phyloP scores from a whole-genome alignment of 2,888 invertebrate species.

The Melieria picta region DNA sequence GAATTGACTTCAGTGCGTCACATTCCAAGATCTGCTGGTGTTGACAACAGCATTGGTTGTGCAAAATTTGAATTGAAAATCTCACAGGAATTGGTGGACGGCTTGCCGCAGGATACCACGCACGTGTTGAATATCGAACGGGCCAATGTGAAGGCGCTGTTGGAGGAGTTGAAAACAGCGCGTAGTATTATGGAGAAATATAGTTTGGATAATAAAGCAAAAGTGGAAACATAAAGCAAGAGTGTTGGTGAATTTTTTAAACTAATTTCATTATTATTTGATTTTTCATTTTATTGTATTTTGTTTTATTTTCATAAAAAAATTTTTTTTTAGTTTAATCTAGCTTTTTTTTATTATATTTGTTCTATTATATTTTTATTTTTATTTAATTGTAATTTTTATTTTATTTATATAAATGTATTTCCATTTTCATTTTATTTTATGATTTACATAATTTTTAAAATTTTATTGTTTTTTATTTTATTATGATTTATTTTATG shows the following conservation, averaged over 20 bases:
- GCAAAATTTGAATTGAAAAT: conserved; percentile 61
- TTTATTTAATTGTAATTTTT: too few species aligned
- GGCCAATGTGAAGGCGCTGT: conserved; percentile 56
- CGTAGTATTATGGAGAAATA: conserved; percentile 56
- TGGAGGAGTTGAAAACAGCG: conserved; percentile 61
- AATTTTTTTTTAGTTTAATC: too few species aligned
- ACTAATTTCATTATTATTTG: too few species aligned
- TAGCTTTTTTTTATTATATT: too few species aligned
- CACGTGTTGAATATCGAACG: conserved; percentile 62
- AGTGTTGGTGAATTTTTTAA: background rate
- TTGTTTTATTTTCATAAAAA: too few species aligned
- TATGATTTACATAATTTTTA: too few species aligned
- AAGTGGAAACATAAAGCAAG: conserved; percentile 1
- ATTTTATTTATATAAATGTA: too few species aligned
- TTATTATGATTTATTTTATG: too few species aligned
- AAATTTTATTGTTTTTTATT: too few species aligned
- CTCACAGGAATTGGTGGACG: conserved; percentile 60
- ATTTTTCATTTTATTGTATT: too few species aligned
- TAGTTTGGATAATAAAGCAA: conserved; percentile 7
- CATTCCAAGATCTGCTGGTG: conserved; percentile 46
- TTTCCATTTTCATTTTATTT: too few species aligned
- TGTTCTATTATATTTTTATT: too few species aligned
- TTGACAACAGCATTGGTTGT: conserved; percentile 55
- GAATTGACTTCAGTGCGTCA: conserved; percentile 57
- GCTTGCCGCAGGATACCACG: conserved; percentile 56